Percentiles rank a stretch among this genome's conserved stretches.
Evolutionary conservation across 30 jellyfish, hydroid and myxozoan species (phyloP).

Genomic region (Chironex yamaguchii): DNA sequence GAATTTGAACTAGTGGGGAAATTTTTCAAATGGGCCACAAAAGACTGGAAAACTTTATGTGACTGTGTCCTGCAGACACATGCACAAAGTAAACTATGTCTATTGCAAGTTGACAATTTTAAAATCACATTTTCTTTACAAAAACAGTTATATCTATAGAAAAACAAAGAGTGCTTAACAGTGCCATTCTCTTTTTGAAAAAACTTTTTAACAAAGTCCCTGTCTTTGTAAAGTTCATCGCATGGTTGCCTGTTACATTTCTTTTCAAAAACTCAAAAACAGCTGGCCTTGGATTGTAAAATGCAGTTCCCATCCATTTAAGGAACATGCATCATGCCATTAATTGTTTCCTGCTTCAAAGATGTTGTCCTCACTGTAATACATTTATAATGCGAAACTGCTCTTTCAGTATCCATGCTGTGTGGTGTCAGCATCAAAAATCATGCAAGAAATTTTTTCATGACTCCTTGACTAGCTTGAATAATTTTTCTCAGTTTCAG

Average conservation of each 20-base stretch:
- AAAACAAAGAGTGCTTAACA: background rate
- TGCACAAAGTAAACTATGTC: background rate
- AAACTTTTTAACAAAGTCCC: background rate
- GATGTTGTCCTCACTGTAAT: background rate
- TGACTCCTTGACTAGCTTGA: background rate
- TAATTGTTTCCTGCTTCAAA: background rate
- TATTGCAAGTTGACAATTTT: slow-evolving; percentile 7
- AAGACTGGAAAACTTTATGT: too few relatives aligned
- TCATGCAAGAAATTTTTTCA: background rate
- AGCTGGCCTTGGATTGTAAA: slow-evolving; percentile 1
- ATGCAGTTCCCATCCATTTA: background rate
- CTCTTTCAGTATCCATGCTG: background rate
- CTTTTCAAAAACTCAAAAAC: background rate
- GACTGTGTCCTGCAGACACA: background rate
- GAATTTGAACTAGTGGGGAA: slow-evolving; percentile 1
- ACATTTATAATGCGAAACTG: background rate
- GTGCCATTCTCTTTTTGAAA: background rate
- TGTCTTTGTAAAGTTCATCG: background rate
- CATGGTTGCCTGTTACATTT: slow-evolving; percentile 1
- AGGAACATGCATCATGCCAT: background rate
- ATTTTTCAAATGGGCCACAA: background rate
- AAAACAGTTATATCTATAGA: background rate
- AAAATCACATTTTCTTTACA: slow-evolving; percentile 9
- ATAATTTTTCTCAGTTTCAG: background rate
- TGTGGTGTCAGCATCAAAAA: background rate